Base-by-base conservation (phyloP, 2,888 invertebrate genomes). In the Agonopterix alstromeriana region DNA sequence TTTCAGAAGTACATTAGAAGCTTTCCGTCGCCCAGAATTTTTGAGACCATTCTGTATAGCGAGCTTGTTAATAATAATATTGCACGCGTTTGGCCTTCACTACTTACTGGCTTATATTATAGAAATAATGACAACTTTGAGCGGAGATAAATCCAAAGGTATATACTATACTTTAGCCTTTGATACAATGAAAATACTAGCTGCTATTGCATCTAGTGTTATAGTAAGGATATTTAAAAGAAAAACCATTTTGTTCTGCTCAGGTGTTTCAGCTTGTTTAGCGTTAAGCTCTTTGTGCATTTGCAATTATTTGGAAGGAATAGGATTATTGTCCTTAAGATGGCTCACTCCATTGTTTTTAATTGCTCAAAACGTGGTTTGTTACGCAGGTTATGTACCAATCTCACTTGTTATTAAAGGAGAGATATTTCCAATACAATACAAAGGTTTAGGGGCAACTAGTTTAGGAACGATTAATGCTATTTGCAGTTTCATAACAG, bases 371-470 rank as follows among this genome's bases (percentile, higher is more conserved):
- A 44, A 35, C 1, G 38, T 14, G n/a, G 11, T 43, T 17, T 8
- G 3, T 10, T 8, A 17, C 5, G 9, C n/a, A 36, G 45, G 45
- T 10, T 8, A 7, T 12, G 14, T 43, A 4, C 44, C 38, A 10
- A 10, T 44, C 3, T n/a, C 38, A 10, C 10, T n/a, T 10, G 35
- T 44, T 27, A 11, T 38, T 9, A 11, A 27, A 2, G 44, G 43
- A 27, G 48, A 48, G 44, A 9, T 48, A 11, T 40, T 48, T 35
- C 44, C 48, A 1, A 2, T 44, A 12, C n/a, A 44, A 12, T 44
- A 44, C 10, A 43, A 27, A 27, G 44, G 48, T 9, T 10, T 48
- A 9, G 48, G 44, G n/a, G 10, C 11, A 7, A 10, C 38, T 40
- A 1, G 14, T 8, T 10, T 40, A 7, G 43, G 43, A 2, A n/a